Evolutionary conservation across 2,797 vertebrate genomes (phyloP), one percentile per base, ranked within the genome.

Genomic region (Paramormyrops hopkinsi): DNA sequence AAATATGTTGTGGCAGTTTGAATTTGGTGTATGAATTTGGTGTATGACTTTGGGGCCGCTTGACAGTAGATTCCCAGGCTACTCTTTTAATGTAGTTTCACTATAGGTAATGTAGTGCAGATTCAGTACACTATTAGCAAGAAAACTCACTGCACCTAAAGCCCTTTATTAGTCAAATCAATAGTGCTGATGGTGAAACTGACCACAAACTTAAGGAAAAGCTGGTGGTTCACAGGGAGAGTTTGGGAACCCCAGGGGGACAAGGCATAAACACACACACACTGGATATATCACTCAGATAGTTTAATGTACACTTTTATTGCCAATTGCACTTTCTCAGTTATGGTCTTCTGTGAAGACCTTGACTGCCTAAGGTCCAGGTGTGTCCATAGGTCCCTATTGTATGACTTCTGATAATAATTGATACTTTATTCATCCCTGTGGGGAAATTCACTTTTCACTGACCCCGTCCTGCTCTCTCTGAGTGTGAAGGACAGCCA

Each of bases 361-460:
- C 9, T 69, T 25, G 22, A 1, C 62, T 25, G 62, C 0, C 9
- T 7, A 14, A 62, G 22, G 37, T 2, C 46, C 54, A 4, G 65
- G 19, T 37, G 65, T 29, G 25, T 25, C 8, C 62, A 12, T 25
- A 22, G 22, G 25, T 33, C 62, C 62, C 25, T 90, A 88, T 46
- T 87, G 90, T 91, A 90, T 69, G 46, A 51, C 65, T 90, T 91
- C 88, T 91, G 48, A 51, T 14, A 14, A 51, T 51, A 14, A 51
- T 51, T 14, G 50, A 51, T 51, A 51, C 12, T 51, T 51, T 51
- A 51, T 14, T 51, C 50, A 51, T 51, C 50, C 50, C 3, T 51
- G 50, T 51, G 50, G 12, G 50, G 12, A 51, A 51, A 51, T 51
- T 51, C 3, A 14, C 50, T 51, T 14, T 51, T 51, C 50, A 14